Evolutionary conservation across 1,140 invertebrate species (phyloP), one percentile per base, ranked within the genome.

Genomic region (Parasteatoda tepidariorum): DNA sequence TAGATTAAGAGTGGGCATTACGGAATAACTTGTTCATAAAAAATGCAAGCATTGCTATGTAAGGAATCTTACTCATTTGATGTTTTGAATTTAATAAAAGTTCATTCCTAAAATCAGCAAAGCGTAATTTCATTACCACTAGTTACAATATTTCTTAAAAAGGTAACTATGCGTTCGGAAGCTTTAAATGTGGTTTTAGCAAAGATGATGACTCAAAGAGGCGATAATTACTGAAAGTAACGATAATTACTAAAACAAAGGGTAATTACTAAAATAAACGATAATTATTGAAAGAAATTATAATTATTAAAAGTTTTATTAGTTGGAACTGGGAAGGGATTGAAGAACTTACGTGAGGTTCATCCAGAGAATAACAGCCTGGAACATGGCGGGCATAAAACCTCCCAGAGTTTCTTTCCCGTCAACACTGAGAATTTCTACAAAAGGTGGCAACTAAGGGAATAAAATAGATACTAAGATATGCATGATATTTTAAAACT

Each of bases 361-460:
- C 68, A 71, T 71, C 68, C 68, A 71, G 30, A 22, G 13, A 2
- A 22, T 13, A 22, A 71, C 30, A 1, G 68, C 3, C 13, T 30
- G 11, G 33, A 71, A 18, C n/a, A 71, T 71, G 11, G 41, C 41
- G 7, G 48, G 28, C 68, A 71, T 71, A n/a, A 71, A 33, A 7
- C 68, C 68, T 31, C 38, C 68, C 1, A 30, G 15, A 30, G n/a
- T 22, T 22, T 30, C 41, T 15, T 15, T 3, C 15, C 18, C 68
- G 11, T n/a, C 41, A 15, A 13, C 68, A 55, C n/a, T 30, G 5
- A 7, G 15, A 30, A 71, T 33, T 71, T 71, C 48, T 18, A 71
- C 68, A 71, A 55, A 55, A 15, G 68, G 68, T 28, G 68, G 68
- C 13, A 71, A 3, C 68, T 71, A 30, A 13, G 13, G 7, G 31